Evolutionary conservation across 1,140 invertebrate species (phyloP).

Genomic region (Pogonomyrmex barbatus): DNA sequence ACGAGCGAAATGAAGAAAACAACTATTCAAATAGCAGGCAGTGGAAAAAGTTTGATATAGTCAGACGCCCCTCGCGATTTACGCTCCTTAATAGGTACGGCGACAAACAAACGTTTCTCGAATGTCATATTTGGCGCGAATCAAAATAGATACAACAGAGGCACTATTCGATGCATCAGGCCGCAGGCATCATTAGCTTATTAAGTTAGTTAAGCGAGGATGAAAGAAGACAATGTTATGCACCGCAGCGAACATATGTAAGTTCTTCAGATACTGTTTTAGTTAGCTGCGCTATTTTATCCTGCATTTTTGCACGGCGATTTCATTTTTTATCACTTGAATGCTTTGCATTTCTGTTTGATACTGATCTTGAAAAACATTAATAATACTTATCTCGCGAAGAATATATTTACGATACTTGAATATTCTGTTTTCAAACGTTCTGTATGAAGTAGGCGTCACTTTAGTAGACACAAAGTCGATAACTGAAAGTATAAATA

Average conservation of each 20-base stretch:
- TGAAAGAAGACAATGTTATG: slow-evolving; percentile 66
- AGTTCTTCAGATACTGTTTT: slow-evolving; percentile 38
- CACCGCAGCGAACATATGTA: slow-evolving; percentile 31
- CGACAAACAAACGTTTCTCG: slow-evolving; percentile 33
- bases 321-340: background rate
- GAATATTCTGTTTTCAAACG: background rate
- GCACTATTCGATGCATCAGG: slow-evolving; percentile 53
- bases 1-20: background rate
- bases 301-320: background rate
- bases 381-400: background rate
- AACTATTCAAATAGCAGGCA: background rate
- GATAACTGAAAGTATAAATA: background rate
- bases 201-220: slow-evolving; percentile 73
- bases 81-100: background rate
- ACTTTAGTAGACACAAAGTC: background rate
- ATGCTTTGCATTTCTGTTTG: slow-evolving; percentile 4
- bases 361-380: background rate
- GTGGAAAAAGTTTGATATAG: slow-evolving; percentile 5
- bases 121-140: slow-evolving; percentile 17
- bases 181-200: slow-evolving; percentile 68
- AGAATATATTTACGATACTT: background rate
- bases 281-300: background rate
- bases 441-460: background rate
- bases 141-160: slow-evolving; percentile 59
- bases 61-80: background rate